These are phyloP conservation scores for Peromyscus aztecus DNA, from an alignment of 2,797 vertebrate genomes.

Conservation along the genomic window DNA sequence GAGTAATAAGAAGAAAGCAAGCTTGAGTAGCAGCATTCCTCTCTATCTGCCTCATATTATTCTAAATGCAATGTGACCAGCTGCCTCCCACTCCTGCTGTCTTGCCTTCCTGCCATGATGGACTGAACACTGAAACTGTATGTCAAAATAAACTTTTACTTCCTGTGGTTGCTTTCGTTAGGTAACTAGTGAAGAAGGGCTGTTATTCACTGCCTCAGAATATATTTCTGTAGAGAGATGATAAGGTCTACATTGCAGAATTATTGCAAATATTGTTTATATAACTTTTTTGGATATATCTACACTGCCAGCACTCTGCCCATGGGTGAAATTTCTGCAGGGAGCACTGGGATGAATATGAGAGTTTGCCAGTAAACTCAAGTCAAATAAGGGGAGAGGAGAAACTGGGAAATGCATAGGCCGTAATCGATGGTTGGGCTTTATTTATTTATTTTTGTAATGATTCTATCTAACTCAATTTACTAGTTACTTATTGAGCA, in stretches of 20 bases:
- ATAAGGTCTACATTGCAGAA: not conserved
- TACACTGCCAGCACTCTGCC: slow-evolving; percentile 45
- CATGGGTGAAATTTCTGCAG: slow-evolving; percentile 28
- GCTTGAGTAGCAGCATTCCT: fast-evolving
- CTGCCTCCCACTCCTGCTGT: not conserved
- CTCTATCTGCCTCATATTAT: not conserved
- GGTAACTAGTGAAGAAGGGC: not conserved
- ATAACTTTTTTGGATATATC: not conserved
- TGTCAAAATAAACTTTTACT: not conserved
- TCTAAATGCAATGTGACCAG: not conserved
- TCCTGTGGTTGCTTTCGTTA: not conserved
- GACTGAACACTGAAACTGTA: not conserved
- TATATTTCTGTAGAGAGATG: not conserved
- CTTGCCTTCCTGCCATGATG: not conserved
- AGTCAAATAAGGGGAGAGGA: slow-evolving; percentile 33
- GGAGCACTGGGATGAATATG: not conserved
- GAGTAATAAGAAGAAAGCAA: not conserved
- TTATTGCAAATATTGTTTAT: not conserved
- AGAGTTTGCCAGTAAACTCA: slow-evolving; percentile 64
- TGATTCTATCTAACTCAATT: slow-evolving; percentile 60
- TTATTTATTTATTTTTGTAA: not conserved
- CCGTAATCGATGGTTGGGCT: slow-evolving; percentile 56
- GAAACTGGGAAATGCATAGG: slow-evolving; percentile 9
- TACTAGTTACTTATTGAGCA: slow-evolving; percentile 71
- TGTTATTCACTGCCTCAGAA: not conserved